Conservation (phyloP, 2,113 vertebrate genomes). For the Lycaon pictus region DNA sequence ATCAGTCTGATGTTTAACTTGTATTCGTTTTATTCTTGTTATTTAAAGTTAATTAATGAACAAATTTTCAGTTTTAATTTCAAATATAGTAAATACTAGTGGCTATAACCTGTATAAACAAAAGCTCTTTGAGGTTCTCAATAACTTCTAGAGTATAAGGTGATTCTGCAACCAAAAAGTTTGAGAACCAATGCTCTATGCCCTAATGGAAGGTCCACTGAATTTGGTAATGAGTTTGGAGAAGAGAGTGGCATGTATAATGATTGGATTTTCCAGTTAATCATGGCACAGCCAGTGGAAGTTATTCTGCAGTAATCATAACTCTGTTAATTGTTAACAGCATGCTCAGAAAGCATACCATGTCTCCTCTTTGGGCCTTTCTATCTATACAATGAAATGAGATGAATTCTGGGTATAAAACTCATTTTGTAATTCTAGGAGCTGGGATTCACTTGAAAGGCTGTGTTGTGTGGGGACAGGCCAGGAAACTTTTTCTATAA, state of each 20-base stretch:
- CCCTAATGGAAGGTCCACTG: too few relatives aligned
- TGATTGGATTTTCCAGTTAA: background rate
- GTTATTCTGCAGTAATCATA: background rate
- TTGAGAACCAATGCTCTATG: background rate
- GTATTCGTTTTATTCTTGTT: background rate
- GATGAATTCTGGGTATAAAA: background rate
- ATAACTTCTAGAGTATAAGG: background rate
- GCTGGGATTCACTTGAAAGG: background rate
- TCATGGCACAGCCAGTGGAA: background rate
- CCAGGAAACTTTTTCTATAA: background rate
- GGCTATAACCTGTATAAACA: background rate
- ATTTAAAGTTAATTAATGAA: background rate
- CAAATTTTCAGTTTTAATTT: conserved; percentile 3
- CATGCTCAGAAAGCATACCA: background rate
- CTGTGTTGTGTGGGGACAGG: background rate
- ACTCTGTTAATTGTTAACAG: background rate
- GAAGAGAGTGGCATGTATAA: background rate
- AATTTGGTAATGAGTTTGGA: background rate
- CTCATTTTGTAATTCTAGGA: background rate
- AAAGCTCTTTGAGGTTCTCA: background rate
- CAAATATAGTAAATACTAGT: background rate
- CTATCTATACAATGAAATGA: background rate
- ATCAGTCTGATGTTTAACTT: background rate
- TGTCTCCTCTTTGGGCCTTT: background rate
- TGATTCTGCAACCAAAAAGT: background rate